These are phyloP conservation scores for Sylvilagus floridanus DNA, from an alignment of 2,797 vertebrate species.

Conservation along the genomic window DNA sequence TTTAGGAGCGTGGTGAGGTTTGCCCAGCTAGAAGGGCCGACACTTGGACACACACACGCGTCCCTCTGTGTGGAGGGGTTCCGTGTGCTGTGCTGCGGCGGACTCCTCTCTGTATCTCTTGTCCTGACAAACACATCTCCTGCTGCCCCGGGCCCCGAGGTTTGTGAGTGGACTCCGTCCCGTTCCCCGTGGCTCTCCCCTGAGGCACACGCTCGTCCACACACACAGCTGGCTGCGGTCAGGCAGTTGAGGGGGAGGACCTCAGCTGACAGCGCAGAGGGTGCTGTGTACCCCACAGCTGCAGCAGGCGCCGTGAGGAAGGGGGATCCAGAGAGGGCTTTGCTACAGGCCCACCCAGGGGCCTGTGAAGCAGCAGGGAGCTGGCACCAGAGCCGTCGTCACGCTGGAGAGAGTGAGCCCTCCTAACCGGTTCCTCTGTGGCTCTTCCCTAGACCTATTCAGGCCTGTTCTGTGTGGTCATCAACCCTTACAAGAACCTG, in stretches of 20 bases:
- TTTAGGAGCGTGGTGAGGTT: not conserved
- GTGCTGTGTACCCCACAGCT: not conserved
- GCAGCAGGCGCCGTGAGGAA: not conserved
- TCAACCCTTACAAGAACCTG: slow-evolving; percentile 99
- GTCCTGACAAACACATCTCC: not conserved
- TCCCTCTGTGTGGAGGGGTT: not conserved
- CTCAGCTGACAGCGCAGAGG: not conserved
- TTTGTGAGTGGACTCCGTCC: slow-evolving; percentile 33
- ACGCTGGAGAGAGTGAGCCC: not conserved
- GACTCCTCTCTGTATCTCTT: not conserved
- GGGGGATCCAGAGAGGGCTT: accelerated
- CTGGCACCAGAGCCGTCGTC: not conserved
- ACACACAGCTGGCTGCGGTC: not conserved
- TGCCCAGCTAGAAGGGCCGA: not conserved
- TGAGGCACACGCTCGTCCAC: accelerated
- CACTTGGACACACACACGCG: accelerated
- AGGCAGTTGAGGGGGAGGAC: not conserved
- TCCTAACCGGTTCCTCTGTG: not conserved
- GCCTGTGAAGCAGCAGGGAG: not conserved
- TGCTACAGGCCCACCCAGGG: accelerated
- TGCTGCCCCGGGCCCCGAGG: slow-evolving; percentile 2
- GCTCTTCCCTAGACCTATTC: slow-evolving; percentile 93
- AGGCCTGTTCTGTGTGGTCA: slow-evolving; percentile 98
- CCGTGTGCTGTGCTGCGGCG: not conserved
- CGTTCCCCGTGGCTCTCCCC: not conserved